Conservation (phyloP, 2,888 invertebrate species). For the Limnephilus lunatus region DNA sequence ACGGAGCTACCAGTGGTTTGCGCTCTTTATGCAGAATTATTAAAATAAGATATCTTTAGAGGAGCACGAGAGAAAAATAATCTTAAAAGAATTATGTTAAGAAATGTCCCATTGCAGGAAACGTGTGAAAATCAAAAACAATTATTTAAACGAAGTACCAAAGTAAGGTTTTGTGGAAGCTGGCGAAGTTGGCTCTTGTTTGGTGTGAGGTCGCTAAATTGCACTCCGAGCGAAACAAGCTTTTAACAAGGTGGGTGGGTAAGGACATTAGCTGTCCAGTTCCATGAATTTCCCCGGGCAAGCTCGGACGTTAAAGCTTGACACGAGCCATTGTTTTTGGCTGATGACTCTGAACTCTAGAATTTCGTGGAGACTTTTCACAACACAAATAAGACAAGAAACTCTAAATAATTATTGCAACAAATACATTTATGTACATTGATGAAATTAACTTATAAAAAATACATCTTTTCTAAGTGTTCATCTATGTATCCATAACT, state of each 20-base stretch:
- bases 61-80: not conserved
- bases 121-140: not conserved
- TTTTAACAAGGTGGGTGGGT: conserved; percentile 2
- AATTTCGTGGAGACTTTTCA: not conserved
- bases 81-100: not conserved
- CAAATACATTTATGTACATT: not conserved
- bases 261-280: not conserved
- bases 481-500: no score
- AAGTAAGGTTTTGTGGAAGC: not conserved
- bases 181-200: not conserved
- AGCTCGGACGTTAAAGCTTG: not conserved
- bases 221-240: not conserved
- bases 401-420: not conserved
- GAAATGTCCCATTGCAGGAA: not conserved
- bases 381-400: not conserved
- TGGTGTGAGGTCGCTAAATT: not conserved
- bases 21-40: not conserved
- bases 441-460: not conserved
- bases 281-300: not conserved
- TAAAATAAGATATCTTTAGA: not conserved
- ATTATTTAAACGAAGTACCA: not conserved
- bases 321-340: not conserved
- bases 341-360: not conserved
- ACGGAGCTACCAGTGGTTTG: not conserved
- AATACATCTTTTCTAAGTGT: no score